phyloP scores from a whole-genome alignment of 2,113 vertebrate species.

The Deroptyus accipitrinus region DNA sequence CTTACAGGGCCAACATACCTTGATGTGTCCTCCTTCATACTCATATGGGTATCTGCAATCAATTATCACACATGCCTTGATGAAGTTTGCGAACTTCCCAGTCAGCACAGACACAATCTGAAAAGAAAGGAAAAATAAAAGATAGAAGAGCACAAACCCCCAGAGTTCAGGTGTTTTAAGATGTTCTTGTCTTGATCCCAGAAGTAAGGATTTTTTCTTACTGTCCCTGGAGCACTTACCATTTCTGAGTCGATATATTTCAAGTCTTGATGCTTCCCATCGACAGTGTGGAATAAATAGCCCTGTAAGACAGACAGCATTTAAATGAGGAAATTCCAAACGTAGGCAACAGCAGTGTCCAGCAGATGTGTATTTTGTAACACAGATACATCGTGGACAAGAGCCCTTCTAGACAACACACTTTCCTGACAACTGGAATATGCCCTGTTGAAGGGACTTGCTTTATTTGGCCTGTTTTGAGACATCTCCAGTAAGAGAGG shows the following conservation, averaged over 20 bases:
- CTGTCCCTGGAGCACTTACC: slow-evolving; percentile 71
- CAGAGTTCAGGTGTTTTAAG: background rate
- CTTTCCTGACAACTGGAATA: fast-evolving
- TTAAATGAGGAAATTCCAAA: background rate
- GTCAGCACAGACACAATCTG: slow-evolving; percentile 88
- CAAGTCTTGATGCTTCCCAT: slow-evolving; percentile 91
- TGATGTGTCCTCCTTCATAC: slow-evolving; percentile 95
- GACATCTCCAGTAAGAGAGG: background rate
- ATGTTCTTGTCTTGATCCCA: fast-evolving
- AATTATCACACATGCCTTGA: slow-evolving; percentile 86
- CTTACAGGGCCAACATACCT: slow-evolving; percentile 60
- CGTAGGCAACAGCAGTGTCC: fast-evolving
- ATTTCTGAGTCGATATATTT: slow-evolving; percentile 93
- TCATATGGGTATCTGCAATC: slow-evolving; percentile 97
- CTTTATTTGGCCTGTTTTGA: background rate
- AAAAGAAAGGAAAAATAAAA: background rate
- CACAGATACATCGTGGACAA: background rate
- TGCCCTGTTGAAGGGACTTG: fast-evolving
- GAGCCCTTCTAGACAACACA: background rate
- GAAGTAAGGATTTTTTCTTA: background rate
- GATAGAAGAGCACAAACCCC: background rate
- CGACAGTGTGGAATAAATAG: slow-evolving; percentile 87
- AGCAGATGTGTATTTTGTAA: background rate
- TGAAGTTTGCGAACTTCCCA: slow-evolving; percentile 78
- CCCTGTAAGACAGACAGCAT: slow-evolving; percentile 66